These are phyloP conservation scores for Ectemnius cavifrons DNA, from an alignment of 2,888 invertebrate genomes.

Conservation along the genomic window DNA sequence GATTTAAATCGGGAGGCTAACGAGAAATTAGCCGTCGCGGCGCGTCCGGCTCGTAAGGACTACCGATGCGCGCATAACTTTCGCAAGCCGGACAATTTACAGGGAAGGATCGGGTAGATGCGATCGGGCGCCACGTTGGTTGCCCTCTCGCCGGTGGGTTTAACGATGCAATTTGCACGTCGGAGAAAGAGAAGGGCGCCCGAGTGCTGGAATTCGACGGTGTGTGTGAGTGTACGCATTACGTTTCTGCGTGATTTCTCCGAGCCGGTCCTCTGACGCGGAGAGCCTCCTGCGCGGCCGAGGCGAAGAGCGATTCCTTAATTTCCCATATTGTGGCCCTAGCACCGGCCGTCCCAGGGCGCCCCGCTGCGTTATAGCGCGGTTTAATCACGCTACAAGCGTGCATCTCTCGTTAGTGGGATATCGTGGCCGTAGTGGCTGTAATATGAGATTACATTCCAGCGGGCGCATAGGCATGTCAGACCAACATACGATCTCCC, in stretches of 20 bases:
- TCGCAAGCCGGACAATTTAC: constrained; percentile 38
- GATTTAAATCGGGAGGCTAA: constrained; percentile 18
- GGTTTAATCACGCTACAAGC: constrained; percentile 77
- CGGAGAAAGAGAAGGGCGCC: background rate
- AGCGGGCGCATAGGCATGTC: constrained; percentile 29
- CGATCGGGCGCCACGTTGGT: constrained; percentile 8
- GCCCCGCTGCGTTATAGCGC: constrained; percentile 75
- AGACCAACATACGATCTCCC: no score
- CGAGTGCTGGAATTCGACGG: constrained; percentile 13
- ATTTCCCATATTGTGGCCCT: constrained; percentile 70
- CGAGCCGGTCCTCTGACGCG: constrained; percentile 10
- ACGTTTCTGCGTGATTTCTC: constrained; percentile 18
- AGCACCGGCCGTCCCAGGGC: constrained; percentile 56
- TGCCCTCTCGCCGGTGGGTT: constrained; percentile 17
- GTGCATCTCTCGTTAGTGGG: constrained; percentile 77
- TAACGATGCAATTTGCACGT: constrained; percentile 55
- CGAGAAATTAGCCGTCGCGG: constrained; percentile 15
- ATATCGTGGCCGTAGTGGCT: constrained; percentile 69
- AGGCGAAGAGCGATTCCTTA: constrained; percentile 67
- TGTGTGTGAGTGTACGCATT: background rate
- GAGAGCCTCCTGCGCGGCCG: constrained; percentile 30
- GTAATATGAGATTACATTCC: constrained; percentile 76
- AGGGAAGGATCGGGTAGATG: constrained; percentile 34
- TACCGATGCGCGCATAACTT: constrained; percentile 29
- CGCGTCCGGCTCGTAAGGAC: background rate